Evolutionary conservation across 2,888 invertebrate genomes (phyloP).

Genomic region (Limenitis arthemis): DNA sequence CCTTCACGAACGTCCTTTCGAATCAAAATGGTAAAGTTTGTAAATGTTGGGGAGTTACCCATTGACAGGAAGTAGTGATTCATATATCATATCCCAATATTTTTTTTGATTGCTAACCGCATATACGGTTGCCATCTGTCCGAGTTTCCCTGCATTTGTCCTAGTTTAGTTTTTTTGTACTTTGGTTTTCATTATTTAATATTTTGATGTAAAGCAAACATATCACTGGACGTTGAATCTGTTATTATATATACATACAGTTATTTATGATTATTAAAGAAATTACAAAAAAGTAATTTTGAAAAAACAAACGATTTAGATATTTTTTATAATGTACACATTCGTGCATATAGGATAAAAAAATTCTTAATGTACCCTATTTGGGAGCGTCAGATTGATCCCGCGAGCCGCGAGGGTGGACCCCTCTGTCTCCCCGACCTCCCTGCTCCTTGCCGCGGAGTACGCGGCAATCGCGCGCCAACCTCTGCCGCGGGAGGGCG

Average conservation of each 20-base stretch:
- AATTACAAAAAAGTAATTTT: too few species aligned
- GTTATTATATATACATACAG: too few species aligned
- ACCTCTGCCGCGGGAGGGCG: conserved; percentile 66
- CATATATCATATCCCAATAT: conserved; percentile 3
- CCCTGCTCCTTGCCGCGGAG: conserved; percentile 26
- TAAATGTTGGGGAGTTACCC: conserved; percentile 12
- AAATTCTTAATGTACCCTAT: conserved; percentile 19
- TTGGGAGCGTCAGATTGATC: conserved; percentile 49
- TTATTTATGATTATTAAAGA: too few species aligned
- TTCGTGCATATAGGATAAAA: background rate
- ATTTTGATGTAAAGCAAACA: too few species aligned
- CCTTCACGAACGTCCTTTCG: conserved; percentile 5
- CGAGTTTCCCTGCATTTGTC: too few species aligned
- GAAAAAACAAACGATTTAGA: too few species aligned
- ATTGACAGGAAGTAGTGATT: conserved; percentile 14
- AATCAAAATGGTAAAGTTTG: conserved; percentile 11
- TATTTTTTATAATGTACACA: too few species aligned
- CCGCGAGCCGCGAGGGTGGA: conserved; percentile 48
- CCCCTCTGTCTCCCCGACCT: conserved; percentile 46
- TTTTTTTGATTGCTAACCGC: too few species aligned
- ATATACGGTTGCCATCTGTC: too few species aligned
- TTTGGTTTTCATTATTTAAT: too few species aligned
- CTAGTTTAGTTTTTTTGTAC: too few species aligned
- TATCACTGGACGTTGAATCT: too few species aligned
- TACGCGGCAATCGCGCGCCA: conserved; percentile 63